phyloP scores from a whole-genome alignment of 2,888 invertebrate species.

The Caenorhabditis sinica region DNA sequence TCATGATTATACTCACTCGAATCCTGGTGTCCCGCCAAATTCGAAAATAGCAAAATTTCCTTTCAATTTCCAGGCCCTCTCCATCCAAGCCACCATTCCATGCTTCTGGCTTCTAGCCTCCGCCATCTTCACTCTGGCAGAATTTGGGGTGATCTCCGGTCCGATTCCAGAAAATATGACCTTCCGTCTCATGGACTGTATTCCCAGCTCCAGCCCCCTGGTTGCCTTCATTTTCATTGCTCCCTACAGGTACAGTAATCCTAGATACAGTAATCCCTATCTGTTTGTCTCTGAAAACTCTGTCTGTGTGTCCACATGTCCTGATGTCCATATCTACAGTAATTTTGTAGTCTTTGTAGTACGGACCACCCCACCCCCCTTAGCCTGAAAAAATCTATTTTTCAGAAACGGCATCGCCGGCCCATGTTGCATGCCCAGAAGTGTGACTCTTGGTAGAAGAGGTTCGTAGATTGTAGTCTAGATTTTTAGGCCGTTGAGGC shows the following conservation, averaged over 20 bases:
- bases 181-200: conserved; percentile 67
- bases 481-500: too few relatives aligned
- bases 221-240: conserved; percentile 59
- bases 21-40: too few relatives aligned
- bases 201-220: conserved; percentile 46
- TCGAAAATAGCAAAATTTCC: not conserved
- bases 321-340: too few relatives aligned
- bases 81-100: conserved; percentile 68
- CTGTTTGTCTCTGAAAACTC: not conserved
- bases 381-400: too few relatives aligned
- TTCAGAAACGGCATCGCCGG: too few relatives aligned
- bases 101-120: conserved; percentile 67
- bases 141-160: conserved; percentile 65
- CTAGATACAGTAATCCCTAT: not conserved
- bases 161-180: conserved; percentile 66
- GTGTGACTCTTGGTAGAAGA: too few relatives aligned
- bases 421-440: too few relatives aligned
- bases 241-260: conserved; percentile 41
- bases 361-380: too few relatives aligned
- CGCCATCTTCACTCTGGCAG: conserved; percentile 62
- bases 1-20: too few relatives aligned
- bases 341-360: too few relatives aligned
- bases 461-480: too few relatives aligned
- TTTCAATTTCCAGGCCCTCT: conserved; percentile 35
- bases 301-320: too few relatives aligned